These are phyloP conservation scores for Ptilodon capucinus DNA, from an alignment of 2,888 invertebrate genomes.

Conservation along the genomic window DNA sequence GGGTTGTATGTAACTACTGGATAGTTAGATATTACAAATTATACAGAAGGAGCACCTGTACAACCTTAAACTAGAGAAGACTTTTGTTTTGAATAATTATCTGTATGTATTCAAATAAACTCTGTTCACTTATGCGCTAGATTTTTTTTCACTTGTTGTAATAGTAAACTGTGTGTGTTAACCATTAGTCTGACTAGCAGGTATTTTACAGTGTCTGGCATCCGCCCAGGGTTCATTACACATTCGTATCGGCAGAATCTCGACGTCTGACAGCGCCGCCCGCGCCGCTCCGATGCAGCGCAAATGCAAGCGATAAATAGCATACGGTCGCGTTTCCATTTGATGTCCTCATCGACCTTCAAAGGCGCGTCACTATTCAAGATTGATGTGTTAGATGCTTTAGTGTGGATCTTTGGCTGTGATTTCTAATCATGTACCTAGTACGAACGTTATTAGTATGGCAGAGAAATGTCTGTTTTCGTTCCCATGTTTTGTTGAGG, in stretches of 20 bases:
- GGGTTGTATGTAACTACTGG: no score
- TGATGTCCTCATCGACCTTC: not conserved
- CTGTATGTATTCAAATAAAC: no score
- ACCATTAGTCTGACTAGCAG: constrained; percentile 27
- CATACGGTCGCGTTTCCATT: constrained; percentile 3
- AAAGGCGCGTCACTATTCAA: not conserved
- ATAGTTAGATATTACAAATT: no score
- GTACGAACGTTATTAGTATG: not conserved
- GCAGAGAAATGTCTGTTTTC: no score
- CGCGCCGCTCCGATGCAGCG: constrained; percentile 16
- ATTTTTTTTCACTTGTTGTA: not conserved
- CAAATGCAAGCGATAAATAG: constrained; percentile 30
- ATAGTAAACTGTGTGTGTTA: not conserved
- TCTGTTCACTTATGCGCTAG: not conserved
- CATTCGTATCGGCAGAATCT: constrained; percentile 34
- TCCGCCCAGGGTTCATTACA: constrained; percentile 46
- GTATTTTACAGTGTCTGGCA: constrained; percentile 57
- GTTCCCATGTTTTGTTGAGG: no score
- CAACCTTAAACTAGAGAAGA: no score
- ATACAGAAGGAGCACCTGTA: no score
- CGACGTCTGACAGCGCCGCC: constrained; percentile 29
- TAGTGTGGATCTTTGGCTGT: not conserved
- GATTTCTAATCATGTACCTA: not conserved
- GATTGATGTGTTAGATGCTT: not conserved
- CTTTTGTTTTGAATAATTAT: no score